Evolutionary conservation across 2,797 vertebrate genomes (phyloP).

Genomic region (Coendou prehensilis): DNA sequence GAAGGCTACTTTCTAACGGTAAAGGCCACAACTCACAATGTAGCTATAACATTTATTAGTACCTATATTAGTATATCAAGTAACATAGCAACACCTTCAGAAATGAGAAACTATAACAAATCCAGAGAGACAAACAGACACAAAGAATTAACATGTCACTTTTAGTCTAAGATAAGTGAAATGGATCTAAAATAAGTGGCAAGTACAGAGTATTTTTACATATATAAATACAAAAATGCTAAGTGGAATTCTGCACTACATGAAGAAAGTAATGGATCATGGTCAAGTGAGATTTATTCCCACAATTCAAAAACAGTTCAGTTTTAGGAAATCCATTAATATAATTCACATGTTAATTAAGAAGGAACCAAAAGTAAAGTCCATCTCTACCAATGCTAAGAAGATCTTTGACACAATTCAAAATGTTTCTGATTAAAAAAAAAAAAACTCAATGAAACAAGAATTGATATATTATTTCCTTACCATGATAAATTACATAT

Average conservation of each 20-base stretch:
- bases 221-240: neutral
- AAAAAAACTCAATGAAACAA: neutral
- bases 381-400: neutral
- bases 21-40: neutral
- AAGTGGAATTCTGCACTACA: neutral
- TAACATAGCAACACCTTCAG: neutral
- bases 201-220: neutral
- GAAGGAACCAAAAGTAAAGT: neutral
- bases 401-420: neutral
- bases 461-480: neutral
- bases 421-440: neutral
- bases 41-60: neutral
- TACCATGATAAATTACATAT: neutral
- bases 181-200: neutral
- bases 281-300: neutral
- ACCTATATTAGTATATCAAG: neutral
- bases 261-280: neutral
- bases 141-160: neutral
- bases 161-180: neutral
- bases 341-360: slow-evolving; percentile 12
- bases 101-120: slow-evolving; percentile 11
- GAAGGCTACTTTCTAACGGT: neutral
- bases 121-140: neutral
- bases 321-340: neutral
- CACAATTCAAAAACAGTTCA: neutral